Conservation (phyloP, 2,113 vertebrate species). For the Girardinichthys multiradiatus region DNA sequence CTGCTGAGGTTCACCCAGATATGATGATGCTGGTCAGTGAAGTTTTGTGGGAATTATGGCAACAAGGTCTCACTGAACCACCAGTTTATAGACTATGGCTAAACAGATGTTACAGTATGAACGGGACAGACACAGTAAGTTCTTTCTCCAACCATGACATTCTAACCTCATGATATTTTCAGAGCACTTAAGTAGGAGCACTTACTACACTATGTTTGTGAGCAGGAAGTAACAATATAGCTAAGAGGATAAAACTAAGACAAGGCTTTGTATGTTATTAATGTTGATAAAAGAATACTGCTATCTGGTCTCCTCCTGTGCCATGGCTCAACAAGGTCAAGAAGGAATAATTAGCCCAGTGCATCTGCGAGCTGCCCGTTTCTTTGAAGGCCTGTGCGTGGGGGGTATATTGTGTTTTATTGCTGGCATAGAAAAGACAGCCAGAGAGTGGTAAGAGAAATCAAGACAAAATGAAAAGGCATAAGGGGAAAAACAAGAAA, state of each 20-base stretch:
- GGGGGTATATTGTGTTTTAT: constrained; percentile 53
- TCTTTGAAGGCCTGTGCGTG: constrained; percentile 31
- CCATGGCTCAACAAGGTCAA: not conserved
- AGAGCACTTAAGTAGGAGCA: constrained; percentile 11
- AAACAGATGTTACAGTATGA: constrained; percentile 29
- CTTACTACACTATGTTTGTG: constrained; percentile 17
- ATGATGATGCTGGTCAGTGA: constrained; percentile 35
- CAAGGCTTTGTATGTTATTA: not conserved
- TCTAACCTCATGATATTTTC: constrained; percentile 3
- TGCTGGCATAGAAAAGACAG: constrained; percentile 46
- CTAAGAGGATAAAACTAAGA: not conserved
- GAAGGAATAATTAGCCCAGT: not conserved
- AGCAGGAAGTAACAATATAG: not conserved
- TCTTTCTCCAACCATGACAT: constrained; percentile 29
- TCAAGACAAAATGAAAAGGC: constrained; percentile 16
- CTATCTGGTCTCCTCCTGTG: not conserved
- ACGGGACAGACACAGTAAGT: constrained; percentile 4
- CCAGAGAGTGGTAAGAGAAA: constrained; percentile 37
- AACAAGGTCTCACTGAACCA: not conserved
- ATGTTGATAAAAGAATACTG: not conserved
- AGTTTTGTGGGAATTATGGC: constrained; percentile 11
- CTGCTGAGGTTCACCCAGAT: constrained; percentile 36
- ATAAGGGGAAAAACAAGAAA: constrained; percentile 32
- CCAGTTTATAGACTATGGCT: constrained; percentile 27
- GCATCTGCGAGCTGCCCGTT: constrained; percentile 5